Percentiles rank a stretch among this genome's conserved stretches.
These are phyloP conservation scores for Turnix velox DNA, from an alignment of 2,113 vertebrate genomes.

Conservation along the genomic window DNA sequence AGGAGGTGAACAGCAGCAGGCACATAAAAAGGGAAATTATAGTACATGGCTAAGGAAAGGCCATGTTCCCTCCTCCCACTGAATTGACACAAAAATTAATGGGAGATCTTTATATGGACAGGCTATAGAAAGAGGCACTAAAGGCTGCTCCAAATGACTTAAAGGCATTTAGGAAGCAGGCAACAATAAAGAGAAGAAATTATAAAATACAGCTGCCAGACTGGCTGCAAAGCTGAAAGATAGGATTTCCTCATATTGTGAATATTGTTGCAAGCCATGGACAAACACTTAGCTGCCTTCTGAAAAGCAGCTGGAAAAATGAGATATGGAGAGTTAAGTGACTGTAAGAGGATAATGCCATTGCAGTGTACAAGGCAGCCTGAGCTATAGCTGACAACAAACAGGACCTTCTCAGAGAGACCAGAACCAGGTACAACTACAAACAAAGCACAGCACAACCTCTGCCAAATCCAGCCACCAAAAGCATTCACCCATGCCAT, in stretches of 20 bases:
- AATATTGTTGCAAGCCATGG: not conserved
- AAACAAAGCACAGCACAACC: not conserved
- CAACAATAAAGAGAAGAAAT: not conserved
- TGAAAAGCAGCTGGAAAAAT: not conserved
- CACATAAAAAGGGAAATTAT: not conserved
- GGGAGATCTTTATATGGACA: not conserved
- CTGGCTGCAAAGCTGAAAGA: not conserved
- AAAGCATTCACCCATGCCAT: not conserved
- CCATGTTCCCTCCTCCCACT: not conserved
- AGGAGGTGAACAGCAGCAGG: not conserved
- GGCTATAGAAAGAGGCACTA: not conserved
- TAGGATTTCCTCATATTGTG: not conserved
- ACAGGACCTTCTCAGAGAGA: not conserved
- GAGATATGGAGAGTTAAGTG: not conserved
- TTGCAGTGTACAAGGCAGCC: not conserved
- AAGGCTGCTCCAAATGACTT: not conserved
- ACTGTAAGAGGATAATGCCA: not conserved
- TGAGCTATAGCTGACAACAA: not conserved
- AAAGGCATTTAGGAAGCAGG: not conserved
- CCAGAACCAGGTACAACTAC: not conserved
- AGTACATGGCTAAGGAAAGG: not conserved
- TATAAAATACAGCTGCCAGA: not conserved
- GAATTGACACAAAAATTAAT: constrained; percentile 22
- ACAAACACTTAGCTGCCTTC: not conserved
- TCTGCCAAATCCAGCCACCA: not conserved